Evolutionary conservation across 2,797 vertebrate species (phyloP).

Genomic region (Platalea minor): DNA sequence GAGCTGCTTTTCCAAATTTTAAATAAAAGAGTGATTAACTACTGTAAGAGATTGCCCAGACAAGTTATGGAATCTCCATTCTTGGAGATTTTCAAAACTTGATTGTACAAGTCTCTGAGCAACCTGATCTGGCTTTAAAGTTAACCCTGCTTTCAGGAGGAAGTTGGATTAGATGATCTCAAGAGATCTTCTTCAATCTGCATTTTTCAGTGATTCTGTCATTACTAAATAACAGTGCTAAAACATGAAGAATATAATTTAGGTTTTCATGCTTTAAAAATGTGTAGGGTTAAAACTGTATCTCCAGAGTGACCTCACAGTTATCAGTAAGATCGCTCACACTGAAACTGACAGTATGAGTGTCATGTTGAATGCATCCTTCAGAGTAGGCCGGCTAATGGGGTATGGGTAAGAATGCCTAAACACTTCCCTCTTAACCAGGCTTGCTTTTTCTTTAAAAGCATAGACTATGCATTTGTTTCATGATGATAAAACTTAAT

Average conservation of each 20-base stretch:
- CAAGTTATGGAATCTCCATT: not conserved
- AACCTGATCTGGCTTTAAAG: not conserved
- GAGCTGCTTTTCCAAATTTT: not conserved
- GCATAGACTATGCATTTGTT: not conserved
- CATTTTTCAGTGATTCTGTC: not conserved
- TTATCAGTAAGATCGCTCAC: not conserved
- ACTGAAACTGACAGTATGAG: not conserved
- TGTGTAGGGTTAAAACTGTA: not conserved
- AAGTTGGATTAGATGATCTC: not conserved
- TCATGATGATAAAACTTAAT: not conserved
- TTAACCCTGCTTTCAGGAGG: not conserved
- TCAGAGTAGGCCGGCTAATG: not conserved
- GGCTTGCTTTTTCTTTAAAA: not conserved
- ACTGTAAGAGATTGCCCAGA: not conserved
- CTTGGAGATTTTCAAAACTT: not conserved
- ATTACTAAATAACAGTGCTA: not conserved
- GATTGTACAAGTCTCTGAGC: not conserved
- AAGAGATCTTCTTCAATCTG: not conserved
- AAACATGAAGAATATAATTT: not conserved
- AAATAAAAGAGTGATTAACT: not conserved
- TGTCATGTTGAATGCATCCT: not conserved
- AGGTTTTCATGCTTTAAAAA: not conserved
- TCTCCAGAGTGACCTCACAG: not conserved
- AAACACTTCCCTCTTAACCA: not conserved
- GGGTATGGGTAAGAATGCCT: not conserved